Evolutionary conservation across 2,797 vertebrate genomes (phyloP).

Genomic region (Sternotherus odoratus): DNA sequence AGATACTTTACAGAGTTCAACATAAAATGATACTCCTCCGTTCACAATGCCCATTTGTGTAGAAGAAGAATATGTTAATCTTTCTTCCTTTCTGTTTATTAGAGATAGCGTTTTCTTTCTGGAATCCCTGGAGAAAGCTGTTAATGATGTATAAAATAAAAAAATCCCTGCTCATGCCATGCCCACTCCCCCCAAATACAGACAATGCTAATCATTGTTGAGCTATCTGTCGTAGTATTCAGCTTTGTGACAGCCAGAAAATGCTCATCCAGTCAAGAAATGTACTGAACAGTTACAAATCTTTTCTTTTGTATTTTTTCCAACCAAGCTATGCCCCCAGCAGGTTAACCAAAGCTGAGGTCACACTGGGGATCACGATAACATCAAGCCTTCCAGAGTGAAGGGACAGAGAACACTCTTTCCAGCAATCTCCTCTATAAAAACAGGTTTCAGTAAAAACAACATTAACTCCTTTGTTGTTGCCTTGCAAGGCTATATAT

Average conservation of each 20-base stretch:
- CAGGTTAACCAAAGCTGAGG: background rate
- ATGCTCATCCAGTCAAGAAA: background rate
- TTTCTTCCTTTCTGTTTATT: background rate
- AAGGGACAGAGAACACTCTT: background rate
- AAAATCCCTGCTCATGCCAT: background rate
- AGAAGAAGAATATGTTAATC: background rate
- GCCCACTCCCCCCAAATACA: background rate
- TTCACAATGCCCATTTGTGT: background rate
- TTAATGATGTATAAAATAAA: background rate
- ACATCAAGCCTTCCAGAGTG: background rate
- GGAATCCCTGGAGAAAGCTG: background rate
- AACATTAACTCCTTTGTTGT: background rate
- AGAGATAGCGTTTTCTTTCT: background rate
- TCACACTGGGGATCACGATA: background rate
- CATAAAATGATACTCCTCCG: background rate
- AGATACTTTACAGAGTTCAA: background rate
- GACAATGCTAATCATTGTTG: background rate
- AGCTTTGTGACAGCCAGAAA: background rate
- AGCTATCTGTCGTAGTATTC: background rate
- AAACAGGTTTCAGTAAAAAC: background rate
- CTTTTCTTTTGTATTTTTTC: background rate
- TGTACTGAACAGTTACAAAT: background rate
- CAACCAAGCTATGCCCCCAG: background rate
- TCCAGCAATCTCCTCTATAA: background rate
- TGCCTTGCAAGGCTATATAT: background rate